phyloP scores from a whole-genome alignment of 2,888 invertebrate genomes.

The Mylabris sibirica region DNA sequence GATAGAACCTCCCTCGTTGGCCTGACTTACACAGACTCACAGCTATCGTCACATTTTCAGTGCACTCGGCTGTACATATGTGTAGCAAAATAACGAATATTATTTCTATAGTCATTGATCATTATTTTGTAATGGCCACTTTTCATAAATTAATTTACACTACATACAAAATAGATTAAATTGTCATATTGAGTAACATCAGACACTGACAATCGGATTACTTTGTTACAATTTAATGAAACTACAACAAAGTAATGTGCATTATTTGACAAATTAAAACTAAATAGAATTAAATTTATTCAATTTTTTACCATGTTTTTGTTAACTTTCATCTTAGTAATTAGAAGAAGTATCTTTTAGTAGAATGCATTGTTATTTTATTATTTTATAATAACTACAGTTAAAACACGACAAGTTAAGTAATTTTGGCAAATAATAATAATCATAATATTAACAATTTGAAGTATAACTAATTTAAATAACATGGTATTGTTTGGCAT shows the following conservation, averaged over 20 bases:
- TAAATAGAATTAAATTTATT: neutral
- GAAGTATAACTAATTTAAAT: conserved; percentile 41
- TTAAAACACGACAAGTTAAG: conserved; percentile 12
- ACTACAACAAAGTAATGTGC: neutral
- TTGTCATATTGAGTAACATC: neutral
- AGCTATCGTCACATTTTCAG: too few relatives aligned
- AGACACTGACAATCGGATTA: neutral
- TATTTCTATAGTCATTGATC: neutral
- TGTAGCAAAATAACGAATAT: too few relatives aligned
- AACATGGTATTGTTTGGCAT: conserved; percentile 36
- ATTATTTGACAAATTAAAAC: neutral
- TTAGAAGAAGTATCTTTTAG: neutral
- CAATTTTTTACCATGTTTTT: neutral
- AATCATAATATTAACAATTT: conserved; percentile 29
- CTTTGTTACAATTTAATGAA: neutral
- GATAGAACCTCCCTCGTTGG: too few relatives aligned
- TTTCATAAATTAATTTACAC: neutral
- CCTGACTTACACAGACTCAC: too few relatives aligned
- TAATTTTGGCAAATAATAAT: conserved; percentile 39
- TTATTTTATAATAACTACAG: neutral
- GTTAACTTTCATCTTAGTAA: neutral
- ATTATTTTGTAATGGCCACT: neutral
- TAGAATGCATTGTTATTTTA: neutral
- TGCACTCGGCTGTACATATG: too few relatives aligned
- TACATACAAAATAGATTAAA: neutral